These are phyloP conservation scores for Cossypha caffra DNA, from an alignment of 2,797 vertebrate genomes.

Conservation along the genomic window DNA sequence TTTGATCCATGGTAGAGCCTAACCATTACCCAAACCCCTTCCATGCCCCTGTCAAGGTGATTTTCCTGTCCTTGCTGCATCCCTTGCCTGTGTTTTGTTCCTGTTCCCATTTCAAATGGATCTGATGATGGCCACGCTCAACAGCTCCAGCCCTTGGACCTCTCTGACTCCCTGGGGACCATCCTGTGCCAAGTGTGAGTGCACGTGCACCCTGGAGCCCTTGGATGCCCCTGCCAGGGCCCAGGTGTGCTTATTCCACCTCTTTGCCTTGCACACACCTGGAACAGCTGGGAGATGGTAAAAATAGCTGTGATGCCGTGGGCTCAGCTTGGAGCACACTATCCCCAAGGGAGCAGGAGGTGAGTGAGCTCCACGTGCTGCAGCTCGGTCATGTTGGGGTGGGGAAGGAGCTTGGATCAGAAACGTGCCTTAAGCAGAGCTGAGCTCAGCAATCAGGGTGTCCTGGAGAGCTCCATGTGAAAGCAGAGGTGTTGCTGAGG, in stretches of 20 bases:
- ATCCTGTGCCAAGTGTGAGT: fast-evolving
- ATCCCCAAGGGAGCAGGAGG: neutral
- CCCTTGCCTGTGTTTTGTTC: neutral
- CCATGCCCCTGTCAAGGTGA: fast-evolving
- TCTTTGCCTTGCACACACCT: neutral
- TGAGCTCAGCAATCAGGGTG: neutral
- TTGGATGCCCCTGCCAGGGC: fast-evolving
- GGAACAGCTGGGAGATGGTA: neutral
- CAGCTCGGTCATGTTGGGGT: fast-evolving
- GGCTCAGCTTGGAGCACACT: neutral
- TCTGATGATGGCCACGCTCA: neutral
- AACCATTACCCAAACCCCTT: fast-evolving
- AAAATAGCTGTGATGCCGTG: neutral
- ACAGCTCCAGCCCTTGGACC: neutral
- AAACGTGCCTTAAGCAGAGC: neutral
- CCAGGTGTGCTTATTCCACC: conserved; percentile 4
- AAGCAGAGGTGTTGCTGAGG: neutral
- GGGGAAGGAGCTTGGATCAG: neutral
- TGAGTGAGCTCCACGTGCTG: fast-evolving
- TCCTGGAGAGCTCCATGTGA: neutral
- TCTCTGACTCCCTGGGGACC: neutral
- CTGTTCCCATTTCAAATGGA: neutral
- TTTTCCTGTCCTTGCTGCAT: neutral
- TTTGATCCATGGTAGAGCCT: neutral
- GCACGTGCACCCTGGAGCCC: fast-evolving